These are phyloP conservation scores for Drosophila arawakana DNA, from an alignment of 1,140 invertebrate species.

Conservation along the genomic window DNA sequence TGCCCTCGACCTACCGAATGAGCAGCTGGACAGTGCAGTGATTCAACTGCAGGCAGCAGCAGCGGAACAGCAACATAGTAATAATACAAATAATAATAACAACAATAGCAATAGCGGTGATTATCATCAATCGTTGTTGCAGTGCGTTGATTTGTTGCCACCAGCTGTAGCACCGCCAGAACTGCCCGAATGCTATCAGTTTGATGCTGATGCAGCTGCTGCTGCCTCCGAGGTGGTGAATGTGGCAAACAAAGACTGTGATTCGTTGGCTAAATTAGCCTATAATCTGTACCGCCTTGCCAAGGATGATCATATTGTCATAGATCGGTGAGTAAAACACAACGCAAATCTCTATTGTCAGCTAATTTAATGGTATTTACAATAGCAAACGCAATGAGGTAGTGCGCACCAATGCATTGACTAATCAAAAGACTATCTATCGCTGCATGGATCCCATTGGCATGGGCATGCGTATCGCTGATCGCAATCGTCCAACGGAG, in stretches of 20 bases:
- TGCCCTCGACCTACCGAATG: conserved; percentile 30
- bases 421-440: conserved; percentile 76
- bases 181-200: conserved; percentile 27
- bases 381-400: conserved; percentile 75
- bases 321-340: conserved; percentile 58
- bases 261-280: conserved; percentile 66
- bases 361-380: neutral
- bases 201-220: conserved; percentile 24
- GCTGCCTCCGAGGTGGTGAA: conserved; percentile 43
- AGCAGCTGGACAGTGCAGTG: conserved; percentile 41
- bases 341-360: neutral
- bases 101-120: conserved; percentile 28
- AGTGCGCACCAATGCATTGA: conserved; percentile 59
- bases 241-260: conserved; percentile 53
- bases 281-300: conserved; percentile 68
- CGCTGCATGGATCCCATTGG: conserved; percentile 65
- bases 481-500: neutral
- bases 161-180: neutral
- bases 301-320: conserved; percentile 74
- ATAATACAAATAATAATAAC: conserved; percentile 10
- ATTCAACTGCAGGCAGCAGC: conserved; percentile 44
- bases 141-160: conserved; percentile 30
- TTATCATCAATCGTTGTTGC: conserved; percentile 24
- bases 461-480: conserved; percentile 57
- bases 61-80: conserved; percentile 30